phyloP scores from a whole-genome alignment of 2,113 vertebrate genomes.

The Platysternon megacephalum region DNA sequence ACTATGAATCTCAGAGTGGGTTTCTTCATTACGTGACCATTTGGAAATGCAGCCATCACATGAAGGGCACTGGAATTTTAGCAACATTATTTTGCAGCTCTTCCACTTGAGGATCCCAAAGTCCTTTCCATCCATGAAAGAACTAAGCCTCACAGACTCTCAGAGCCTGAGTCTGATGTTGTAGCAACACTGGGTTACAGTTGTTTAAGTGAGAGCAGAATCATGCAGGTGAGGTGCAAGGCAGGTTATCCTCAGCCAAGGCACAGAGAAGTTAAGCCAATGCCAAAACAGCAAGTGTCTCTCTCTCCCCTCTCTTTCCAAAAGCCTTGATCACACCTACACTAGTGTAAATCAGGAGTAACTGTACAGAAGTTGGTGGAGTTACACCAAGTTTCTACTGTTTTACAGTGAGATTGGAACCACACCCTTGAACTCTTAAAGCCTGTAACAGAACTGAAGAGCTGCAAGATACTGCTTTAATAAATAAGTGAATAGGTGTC shows the following conservation, averaged over 20 bases:
- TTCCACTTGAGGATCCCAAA: background rate
- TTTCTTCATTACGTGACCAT: background rate
- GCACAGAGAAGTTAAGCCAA: background rate
- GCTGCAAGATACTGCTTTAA: constrained; percentile 59
- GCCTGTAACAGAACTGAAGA: constrained; percentile 50
- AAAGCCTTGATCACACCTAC: background rate
- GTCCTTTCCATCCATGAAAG: background rate
- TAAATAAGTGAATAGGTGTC: constrained; percentile 57
- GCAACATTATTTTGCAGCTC: background rate
- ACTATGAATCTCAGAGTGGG: background rate
- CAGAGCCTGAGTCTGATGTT: background rate
- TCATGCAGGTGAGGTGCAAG: accelerated
- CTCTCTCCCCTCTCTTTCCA: background rate
- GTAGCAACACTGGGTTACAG: background rate
- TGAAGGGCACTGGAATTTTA: accelerated
- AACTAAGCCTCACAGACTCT: background rate
- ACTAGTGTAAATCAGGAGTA: background rate
- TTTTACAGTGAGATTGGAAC: accelerated
- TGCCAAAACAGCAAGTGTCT: background rate
- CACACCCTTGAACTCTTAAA: constrained; percentile 16
- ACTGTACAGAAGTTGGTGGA: background rate
- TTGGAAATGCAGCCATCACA: background rate
- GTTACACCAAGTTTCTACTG: background rate
- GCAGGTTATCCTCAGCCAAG: background rate
- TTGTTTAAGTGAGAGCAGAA: background rate